Base-by-base conservation (phyloP, 2,113 vertebrate genomes). In the Marcusenius ussheri region DNA sequence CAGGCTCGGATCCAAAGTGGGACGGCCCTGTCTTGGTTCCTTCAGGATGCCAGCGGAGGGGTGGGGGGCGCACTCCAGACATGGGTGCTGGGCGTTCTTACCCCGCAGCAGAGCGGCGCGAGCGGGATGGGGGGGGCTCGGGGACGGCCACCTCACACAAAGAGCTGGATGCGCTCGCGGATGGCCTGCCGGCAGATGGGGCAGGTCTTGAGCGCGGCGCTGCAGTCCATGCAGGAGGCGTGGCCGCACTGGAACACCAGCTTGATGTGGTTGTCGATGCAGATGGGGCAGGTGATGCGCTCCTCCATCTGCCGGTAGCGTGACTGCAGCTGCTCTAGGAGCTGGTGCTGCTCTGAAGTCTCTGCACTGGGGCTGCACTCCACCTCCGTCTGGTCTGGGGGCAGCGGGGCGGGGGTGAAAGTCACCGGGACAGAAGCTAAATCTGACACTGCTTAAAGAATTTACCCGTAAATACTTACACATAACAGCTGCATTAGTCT, bases 271-370 rank as follows among this genome's bases (percentile, higher is more conserved):
- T 97, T 98, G 92, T 99, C 98, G 88, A 99, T 99, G 95, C 98
- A 99, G 94, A 99, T 99, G 5, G 98, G 98, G 92, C 98, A 99
- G 92, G 98, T 99, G 96, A 99, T 99, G 5, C 98, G 96, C 94
- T 99, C 98, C 92, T 99, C 98, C 98, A 99, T 99, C 96, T 99
- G 98, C 50, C 98, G 93, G 95, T 98, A 99, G 93, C 98, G 97
- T 51, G 94, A 99, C 97, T 99, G 98, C 85, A 99, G 96, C 95
- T 99, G 98, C 95, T 99, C 98, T 95, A 99, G 96, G 66, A 99
- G 96, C 96, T 98, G 98, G 94, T 96, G 96, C 92, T 98, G 98
- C 50, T 98, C 97, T 0, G 96, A 97, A 90, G 95, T 93, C 66
- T 97, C 96, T 0, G 95, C 94, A 58, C 95, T 94, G 0, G 97